These are phyloP conservation scores for Sceliomorpha sp. DNA, from an alignment of 2,888 invertebrate species.

Conservation along the genomic window DNA sequence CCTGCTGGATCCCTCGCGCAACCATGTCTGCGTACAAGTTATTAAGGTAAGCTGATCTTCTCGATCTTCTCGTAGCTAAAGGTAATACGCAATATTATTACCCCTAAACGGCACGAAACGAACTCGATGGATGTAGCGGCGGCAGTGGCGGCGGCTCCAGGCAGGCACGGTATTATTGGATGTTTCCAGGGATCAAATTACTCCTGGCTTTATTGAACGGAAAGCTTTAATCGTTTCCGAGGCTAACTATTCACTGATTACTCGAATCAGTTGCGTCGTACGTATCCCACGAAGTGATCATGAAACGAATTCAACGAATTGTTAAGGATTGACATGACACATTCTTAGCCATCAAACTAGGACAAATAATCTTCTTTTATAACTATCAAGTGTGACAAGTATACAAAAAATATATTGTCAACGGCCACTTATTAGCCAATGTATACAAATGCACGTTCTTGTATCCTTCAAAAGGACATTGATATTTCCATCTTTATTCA, in stretches of 20 bases:
- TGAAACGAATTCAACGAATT: too few species aligned
- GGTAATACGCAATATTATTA: conserved; percentile 66
- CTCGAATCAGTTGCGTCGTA: conserved; percentile 17
- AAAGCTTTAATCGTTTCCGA: conserved; percentile 28
- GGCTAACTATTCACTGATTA: conserved; percentile 31
- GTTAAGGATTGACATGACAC: too few species aligned
- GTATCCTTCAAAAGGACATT: too few species aligned
- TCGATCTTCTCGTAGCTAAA: conserved; percentile 71
- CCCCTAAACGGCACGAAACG: conserved; percentile 43
- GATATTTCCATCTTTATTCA: too few species aligned
- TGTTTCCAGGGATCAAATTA: conserved; percentile 54
- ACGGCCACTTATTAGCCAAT: too few species aligned
- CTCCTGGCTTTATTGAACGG: conserved; percentile 41
- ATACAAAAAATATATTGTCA: too few species aligned
- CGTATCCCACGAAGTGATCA: too few species aligned
- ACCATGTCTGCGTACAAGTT: conserved; percentile 67
- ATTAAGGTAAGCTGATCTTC: conserved; percentile 79
- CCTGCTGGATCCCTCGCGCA: conserved; percentile 55
- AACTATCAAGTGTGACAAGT: too few species aligned
- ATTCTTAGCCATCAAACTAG: too few species aligned
- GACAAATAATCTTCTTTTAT: too few species aligned
- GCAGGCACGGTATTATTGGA: conserved; percentile 53
- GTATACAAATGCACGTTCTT: too few species aligned
- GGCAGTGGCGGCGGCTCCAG: too few species aligned
- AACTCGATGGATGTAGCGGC: conserved; percentile 43